Evolutionary conservation across 92 coral and sea anemone genomes (phyloP).

Genomic region (Palythoa grandis): DNA sequence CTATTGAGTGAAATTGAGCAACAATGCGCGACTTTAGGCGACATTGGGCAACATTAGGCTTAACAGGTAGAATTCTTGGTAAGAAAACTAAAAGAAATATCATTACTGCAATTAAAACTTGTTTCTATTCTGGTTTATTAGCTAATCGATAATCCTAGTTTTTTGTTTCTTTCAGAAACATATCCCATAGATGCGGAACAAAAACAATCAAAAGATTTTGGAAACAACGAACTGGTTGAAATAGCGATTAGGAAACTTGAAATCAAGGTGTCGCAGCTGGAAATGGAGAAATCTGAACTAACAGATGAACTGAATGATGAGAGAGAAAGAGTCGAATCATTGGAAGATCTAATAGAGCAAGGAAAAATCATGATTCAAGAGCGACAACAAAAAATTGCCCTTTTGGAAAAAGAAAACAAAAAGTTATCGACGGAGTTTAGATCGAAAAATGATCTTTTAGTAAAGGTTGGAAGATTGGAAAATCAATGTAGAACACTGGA

Average conservation of each 20-base stretch:
- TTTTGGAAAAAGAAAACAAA: constrained; percentile 67
- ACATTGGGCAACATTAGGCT: no score
- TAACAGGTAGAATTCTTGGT: no score
- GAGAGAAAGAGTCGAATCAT: constrained; percentile 54
- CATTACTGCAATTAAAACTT: no score
- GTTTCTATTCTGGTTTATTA: no score
- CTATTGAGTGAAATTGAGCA: no score
- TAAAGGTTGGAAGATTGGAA: constrained; percentile 71
- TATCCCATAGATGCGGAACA: constrained; percentile 56
- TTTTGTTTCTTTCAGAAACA: constrained; percentile 11
- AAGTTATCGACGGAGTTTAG: constrained; percentile 61
- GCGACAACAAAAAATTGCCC: constrained; percentile 52
- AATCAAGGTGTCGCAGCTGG: constrained; percentile 68
- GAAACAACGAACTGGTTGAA: constrained; percentile 57
- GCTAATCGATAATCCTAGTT: no score
- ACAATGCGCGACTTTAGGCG: no score
- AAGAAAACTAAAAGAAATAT: no score
- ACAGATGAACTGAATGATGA: constrained; percentile 78
- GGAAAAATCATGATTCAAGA: neutral
- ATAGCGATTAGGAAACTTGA: constrained; percentile 62
- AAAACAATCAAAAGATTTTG: constrained; percentile 39
- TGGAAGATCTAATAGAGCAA: constrained; percentile 53
- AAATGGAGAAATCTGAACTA: constrained; percentile 79
- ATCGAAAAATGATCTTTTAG: constrained; percentile 69
- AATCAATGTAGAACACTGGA: constrained; percentile 74